phyloP scores from a whole-genome alignment of 2,113 vertebrate species.

The Lonchura striata region DNA sequence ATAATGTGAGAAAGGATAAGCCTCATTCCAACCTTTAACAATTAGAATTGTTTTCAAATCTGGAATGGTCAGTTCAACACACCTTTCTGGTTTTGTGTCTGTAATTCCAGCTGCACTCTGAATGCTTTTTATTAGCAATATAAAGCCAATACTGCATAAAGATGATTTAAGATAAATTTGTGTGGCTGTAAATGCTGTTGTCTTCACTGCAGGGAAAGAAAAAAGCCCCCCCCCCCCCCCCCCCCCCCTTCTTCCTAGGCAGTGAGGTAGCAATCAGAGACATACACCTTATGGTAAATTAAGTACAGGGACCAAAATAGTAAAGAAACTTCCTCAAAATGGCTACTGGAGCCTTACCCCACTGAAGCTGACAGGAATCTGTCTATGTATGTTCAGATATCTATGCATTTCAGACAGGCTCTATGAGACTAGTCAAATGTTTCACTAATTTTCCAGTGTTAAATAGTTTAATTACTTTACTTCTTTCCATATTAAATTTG shows the following conservation, averaged over 20 bases:
- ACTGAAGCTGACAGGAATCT: neutral
- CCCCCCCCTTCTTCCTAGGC: rapidly evolving
- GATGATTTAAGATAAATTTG: neutral
- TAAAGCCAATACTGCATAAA: neutral
- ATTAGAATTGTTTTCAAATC: neutral
- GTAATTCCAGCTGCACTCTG: neutral
- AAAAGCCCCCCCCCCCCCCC: rapidly evolving
- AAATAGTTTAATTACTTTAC: neutral
- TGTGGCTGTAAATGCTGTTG: neutral
- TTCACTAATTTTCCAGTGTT: neutral
- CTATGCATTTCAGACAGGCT: neutral
- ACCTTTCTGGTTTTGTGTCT: neutral
- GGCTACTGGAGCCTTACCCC: neutral
- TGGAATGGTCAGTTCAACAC: neutral
- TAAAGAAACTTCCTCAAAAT: neutral
- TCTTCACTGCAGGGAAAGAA: neutral
- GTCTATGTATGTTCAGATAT: neutral
- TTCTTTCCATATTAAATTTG: neutral
- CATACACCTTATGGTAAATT: neutral
- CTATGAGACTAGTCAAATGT: neutral
- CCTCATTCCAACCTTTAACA: neutral
- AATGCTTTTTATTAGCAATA: neutral
- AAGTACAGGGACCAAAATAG: neutral
- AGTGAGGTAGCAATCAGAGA: neutral
- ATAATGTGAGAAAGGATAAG: neutral